Conservation (phyloP, 2,888 invertebrate species). For the Shargacucullia verbasci region DNA sequence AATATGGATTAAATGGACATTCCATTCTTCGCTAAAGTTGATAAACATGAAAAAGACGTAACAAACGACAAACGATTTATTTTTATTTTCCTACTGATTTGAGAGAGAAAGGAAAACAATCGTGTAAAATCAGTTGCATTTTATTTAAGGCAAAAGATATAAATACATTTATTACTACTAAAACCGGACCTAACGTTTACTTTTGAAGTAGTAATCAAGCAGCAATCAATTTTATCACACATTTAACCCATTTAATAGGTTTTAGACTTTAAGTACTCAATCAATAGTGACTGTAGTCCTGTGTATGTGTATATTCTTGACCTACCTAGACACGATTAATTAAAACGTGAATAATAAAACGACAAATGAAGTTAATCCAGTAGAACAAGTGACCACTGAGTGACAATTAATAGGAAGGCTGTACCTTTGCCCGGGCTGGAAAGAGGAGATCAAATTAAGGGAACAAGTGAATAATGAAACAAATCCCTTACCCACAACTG, state of each 20-base stretch:
- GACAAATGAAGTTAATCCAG: constrained; percentile 25
- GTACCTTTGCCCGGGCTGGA: constrained; percentile 16
- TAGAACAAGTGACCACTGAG: constrained; percentile 21
- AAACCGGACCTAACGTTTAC: too few relatives aligned
- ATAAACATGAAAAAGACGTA: too few relatives aligned
- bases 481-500: constrained; percentile 36
- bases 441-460: constrained; percentile 46
- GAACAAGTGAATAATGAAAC: constrained; percentile 48
- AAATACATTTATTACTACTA: background rate
- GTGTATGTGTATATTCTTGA: background rate
- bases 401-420: constrained; percentile 28
- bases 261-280: background rate
- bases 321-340: constrained; percentile 14
- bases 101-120: too few relatives aligned
- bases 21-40: too few relatives aligned
- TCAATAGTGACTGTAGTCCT: background rate
- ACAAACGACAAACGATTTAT: too few relatives aligned
- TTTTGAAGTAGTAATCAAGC: background rate
- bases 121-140: background rate
- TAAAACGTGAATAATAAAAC: constrained; percentile 20
- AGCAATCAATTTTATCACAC: too few relatives aligned
- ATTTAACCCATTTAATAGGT: background rate
- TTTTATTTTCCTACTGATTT: too few relatives aligned
- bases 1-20: too few relatives aligned
- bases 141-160: background rate